Percentiles rank a stretch among this genome's conserved stretches.
These are phyloP conservation scores for Epinephelus malabaricus DNA, from an alignment of 2,797 vertebrate genomes.

Conservation along the genomic window DNA sequence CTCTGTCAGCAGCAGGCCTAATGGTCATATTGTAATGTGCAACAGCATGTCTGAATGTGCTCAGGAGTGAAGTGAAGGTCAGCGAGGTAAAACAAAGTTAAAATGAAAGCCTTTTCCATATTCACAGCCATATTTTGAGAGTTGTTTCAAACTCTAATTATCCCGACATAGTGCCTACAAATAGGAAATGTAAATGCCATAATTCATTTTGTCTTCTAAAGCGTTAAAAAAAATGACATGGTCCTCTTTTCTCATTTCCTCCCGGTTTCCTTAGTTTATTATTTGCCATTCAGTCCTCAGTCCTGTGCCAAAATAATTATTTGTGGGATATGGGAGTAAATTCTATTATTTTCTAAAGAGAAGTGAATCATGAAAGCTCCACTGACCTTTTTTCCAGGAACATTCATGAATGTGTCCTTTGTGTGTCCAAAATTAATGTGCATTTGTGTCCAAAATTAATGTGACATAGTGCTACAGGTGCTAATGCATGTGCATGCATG, in stretches of 20 bases:
- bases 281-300: constrained; percentile 8
- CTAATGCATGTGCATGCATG: constrained; percentile 38
- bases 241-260: constrained; percentile 20
- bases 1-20: constrained; percentile 18
- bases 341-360: constrained; percentile 17
- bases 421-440: constrained; percentile 32
- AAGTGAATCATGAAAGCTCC: constrained; percentile 1
- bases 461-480: constrained; percentile 52
- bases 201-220: constrained; percentile 34
- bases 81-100: constrained; percentile 37
- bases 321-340: constrained; percentile 17
- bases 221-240: constrained; percentile 25
- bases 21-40: constrained; percentile 30
- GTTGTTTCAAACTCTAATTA: constrained; percentile 30
- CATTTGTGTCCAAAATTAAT: constrained; percentile 20
- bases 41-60: constrained; percentile 6
- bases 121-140: constrained; percentile 6
- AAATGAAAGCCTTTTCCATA: constrained; percentile 6
- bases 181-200: constrained; percentile 38
- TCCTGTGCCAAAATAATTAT: constrained; percentile 31
- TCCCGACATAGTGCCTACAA: constrained; percentile 24
- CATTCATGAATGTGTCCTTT: neutral
- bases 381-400: constrained; percentile 22
- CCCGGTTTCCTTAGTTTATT: constrained; percentile 8
- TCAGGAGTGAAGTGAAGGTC: constrained; percentile 43